A percentile compares a stretch with the other conserved stretches of the same genome.
Conservation (phyloP, 2,797 vertebrate genomes). For the Sardinella longiceps region DNA sequence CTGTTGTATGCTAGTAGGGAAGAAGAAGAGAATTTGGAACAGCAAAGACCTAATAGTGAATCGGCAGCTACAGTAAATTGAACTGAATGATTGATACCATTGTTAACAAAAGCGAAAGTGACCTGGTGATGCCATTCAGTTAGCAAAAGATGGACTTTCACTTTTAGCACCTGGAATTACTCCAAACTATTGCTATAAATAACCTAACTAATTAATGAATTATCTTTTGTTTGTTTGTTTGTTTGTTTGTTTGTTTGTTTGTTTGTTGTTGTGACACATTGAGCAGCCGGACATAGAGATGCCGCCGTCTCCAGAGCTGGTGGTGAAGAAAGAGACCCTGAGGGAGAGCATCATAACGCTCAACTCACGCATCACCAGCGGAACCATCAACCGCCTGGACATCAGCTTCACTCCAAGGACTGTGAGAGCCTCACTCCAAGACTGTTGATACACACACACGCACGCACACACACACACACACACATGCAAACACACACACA, state of each 20-base stretch:
- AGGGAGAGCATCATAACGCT: slow-evolving; percentile 63
- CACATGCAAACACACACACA: slow-evolving; percentile 5
- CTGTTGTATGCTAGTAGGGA: no score
- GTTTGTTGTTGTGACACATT: neutral
- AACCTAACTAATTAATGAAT: neutral
- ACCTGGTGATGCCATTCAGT: no score
- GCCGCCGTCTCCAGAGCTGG: neutral
- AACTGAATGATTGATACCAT: no score
- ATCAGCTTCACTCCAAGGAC: slow-evolving; percentile 74
- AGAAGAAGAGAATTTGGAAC: no score
- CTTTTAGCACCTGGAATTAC: no score
- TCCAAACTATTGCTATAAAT: no score
- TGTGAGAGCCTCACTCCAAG: slow-evolving; percentile 57
- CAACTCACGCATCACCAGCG: slow-evolving; percentile 67
- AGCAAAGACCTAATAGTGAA: no score
- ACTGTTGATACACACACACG: no score
- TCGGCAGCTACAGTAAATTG: no score
- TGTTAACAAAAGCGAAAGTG: no score
- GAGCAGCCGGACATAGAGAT: neutral
- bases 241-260: neutral
- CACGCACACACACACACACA: neutral
- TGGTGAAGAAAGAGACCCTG: slow-evolving; percentile 30
- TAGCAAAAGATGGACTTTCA: no score
- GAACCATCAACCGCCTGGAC: slow-evolving; percentile 64
- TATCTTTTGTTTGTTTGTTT: neutral